Evolutionary conservation across 2,888 invertebrate species (phyloP).

Genomic region (Netelia fuscicornis): DNA sequence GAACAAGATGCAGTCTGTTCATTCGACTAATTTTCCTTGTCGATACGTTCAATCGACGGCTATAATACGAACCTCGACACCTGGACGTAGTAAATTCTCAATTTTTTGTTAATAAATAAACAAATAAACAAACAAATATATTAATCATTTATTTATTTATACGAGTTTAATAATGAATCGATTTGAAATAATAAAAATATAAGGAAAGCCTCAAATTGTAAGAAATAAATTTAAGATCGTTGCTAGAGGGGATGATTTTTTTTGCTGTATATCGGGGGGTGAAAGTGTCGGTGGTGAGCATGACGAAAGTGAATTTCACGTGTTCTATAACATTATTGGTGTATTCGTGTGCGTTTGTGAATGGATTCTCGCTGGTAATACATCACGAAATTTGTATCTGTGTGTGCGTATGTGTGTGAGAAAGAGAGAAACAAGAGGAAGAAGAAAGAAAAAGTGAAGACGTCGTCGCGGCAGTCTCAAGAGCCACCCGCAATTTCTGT

Average conservation of each 20-base stretch:
- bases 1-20: not conserved
- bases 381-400: not conserved
- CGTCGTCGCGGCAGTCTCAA: constrained; percentile 62
- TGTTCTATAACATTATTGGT: constrained; percentile 21
- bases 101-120: not conserved
- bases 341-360: not conserved
- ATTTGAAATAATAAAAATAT: not conserved
- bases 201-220: not conserved
- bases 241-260: not conserved
- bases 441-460: constrained; percentile 37
- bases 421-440: not conserved
- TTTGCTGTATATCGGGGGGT: not conserved
- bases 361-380: constrained; percentile 22
- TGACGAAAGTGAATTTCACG: constrained; percentile 67
- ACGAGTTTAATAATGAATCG: too few species aligned
- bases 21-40: constrained; percentile 40
- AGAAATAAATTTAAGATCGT: not conserved
- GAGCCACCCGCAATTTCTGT: constrained; percentile 82
- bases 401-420: too few species aligned
- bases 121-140: too few species aligned
- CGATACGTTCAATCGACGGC: not conserved
- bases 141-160: too few species aligned
- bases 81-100: constrained; percentile 7
- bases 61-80: constrained; percentile 20
- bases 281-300: constrained; percentile 57